Evolutionary conservation across 2,113 vertebrate genomes (phyloP).

Genomic region (Lethenteron camtschaticum): DNA sequence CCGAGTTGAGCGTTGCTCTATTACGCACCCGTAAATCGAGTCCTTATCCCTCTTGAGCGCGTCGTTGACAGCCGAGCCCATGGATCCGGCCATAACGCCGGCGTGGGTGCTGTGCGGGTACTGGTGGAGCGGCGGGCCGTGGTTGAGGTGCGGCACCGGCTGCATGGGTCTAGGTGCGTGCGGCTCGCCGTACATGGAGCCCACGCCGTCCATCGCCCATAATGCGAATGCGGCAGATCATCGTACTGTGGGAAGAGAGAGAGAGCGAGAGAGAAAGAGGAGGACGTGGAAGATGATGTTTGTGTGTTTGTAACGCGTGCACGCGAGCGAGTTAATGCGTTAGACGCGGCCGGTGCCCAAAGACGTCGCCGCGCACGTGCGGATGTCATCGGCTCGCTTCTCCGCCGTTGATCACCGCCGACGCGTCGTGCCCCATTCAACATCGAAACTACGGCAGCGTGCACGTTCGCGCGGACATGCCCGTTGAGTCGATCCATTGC

Average conservation of each 20-base stretch:
- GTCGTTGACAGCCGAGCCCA: constrained; percentile 99
- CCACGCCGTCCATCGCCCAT: constrained; percentile 97
- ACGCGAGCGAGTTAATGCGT: too few species aligned
- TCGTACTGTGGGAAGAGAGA: constrained; percentile 49
- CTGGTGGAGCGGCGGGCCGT: constrained; percentile 91
- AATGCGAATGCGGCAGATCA: constrained; percentile 76
- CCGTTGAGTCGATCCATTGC: too few species aligned
- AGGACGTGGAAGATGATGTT: too few species aligned
- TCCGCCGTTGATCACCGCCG: too few species aligned
- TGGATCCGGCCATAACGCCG: constrained; percentile 94
- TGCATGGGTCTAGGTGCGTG: constrained; percentile 91
- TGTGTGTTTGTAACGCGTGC: too few species aligned
- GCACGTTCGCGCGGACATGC: too few species aligned
- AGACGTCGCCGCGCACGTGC: too few species aligned
- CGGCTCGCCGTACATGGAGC: constrained; percentile 97
- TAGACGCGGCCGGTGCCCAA: too few species aligned
- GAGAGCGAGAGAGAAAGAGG: neutral
- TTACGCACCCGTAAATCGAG: constrained; percentile 88
- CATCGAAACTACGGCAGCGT: too few species aligned
- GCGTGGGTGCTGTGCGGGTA: constrained; percentile 96
- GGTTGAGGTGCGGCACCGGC: constrained; percentile 95
- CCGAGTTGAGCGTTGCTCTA: neutral
- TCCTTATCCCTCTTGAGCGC: constrained; percentile 99
- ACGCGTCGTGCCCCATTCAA: too few species aligned
- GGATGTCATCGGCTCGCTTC: too few species aligned